Base-by-base conservation (phyloP, 2,113 vertebrate species). In the Elanoides forficatus region DNA sequence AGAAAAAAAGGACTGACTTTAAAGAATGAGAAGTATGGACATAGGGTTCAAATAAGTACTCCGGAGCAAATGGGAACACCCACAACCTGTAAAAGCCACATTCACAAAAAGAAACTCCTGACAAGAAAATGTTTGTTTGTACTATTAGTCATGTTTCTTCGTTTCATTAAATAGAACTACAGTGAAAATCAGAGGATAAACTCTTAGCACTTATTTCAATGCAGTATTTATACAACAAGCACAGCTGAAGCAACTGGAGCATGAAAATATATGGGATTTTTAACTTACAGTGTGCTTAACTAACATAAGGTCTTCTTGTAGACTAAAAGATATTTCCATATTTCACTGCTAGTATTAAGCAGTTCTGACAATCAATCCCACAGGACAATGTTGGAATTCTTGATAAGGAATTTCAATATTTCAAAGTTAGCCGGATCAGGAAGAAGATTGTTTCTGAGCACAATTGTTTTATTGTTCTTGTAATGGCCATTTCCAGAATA, bases 361-460 rank as follows among this genome's bases (percentile, higher is more conserved):
- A 92, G 75, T 73, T 90, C 71, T 80, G 52, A 93, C 65, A 83
- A 79, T 83, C 40, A 96, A 63, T 93, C 50, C 93, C 80, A 34
- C n/a, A 63, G 73, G 40, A 82, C 63, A 90, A 63, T 93, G 38
- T 12, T 38, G 71, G 83, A 71, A 67, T 88, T 45, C 59, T 86
- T 74, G 82, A 73, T 80, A 88, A 32, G 56, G 65, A 70, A 87
- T 95, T 95, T 95, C 82, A 71, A n/a, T 91, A 92, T 87, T 93
- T 71, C 78, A 48, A 81, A 27, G 32, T 65, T 55, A 81, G 73
- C 53, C 90, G 71, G 53, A 29, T 93, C 25, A 85, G 62, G 45
- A 93, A n/a, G 55, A 93, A 81, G 72, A 30, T 55, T 78, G 65
- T 43, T 75, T 94, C 84, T 80, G 70, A 59, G 43, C n/a, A 38